These are phyloP conservation scores for Chrysolophus pictus DNA, from an alignment of 2,797 vertebrate species.

Conservation along the genomic window DNA sequence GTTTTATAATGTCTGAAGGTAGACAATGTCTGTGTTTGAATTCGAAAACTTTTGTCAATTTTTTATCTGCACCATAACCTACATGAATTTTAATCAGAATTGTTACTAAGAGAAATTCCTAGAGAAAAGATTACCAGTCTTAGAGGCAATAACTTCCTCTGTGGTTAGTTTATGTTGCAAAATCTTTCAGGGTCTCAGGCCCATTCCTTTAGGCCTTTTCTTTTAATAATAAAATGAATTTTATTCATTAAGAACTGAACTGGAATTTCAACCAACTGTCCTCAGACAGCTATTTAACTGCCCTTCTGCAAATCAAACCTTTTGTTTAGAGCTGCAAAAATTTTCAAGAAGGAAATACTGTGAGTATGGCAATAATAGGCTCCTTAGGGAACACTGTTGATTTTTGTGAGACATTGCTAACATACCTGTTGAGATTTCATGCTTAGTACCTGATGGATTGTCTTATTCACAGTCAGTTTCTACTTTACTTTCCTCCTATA, in stretches of 20 bases:
- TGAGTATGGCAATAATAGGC: background rate
- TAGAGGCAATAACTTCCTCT: background rate
- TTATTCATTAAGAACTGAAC: background rate
- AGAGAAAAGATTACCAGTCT: background rate
- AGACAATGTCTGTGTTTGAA: background rate
- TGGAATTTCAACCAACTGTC: background rate
- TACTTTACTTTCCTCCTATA: background rate
- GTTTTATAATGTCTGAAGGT: background rate
- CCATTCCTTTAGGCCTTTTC: fast-evolving
- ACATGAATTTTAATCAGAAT: background rate
- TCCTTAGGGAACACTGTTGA: background rate
- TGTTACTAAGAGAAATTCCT: background rate
- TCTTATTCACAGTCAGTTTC: background rate
- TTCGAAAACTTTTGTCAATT: background rate
- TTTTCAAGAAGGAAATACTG: background rate
- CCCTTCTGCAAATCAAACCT: background rate
- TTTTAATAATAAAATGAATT: background rate
- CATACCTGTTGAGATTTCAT: background rate
- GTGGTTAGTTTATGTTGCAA: background rate
- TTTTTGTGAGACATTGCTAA: background rate
- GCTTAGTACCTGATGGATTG: background rate
- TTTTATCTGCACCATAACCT: background rate
- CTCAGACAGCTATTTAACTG: background rate
- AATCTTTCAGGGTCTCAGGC: background rate
- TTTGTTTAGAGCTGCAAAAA: background rate